phyloP scores from a whole-genome alignment of 35 echinoderm and acorn worm species.

The Ophioderma brevispina region DNA sequence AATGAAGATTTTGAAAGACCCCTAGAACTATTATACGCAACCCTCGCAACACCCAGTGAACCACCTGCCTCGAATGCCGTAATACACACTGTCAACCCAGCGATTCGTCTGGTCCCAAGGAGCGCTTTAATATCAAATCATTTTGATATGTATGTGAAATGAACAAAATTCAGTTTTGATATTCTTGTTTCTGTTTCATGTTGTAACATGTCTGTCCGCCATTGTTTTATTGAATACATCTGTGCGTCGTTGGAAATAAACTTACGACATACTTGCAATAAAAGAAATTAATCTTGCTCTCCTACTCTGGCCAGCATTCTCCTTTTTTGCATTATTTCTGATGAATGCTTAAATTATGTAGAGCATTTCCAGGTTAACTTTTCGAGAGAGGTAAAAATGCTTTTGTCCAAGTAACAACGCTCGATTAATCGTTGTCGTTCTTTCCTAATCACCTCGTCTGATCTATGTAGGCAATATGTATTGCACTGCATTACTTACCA shows the following conservation, averaged over 20 bases:
- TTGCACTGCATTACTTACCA: too few relatives aligned
- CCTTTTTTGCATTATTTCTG: neutral
- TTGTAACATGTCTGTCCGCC: conserved; percentile 8
- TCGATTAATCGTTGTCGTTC: neutral
- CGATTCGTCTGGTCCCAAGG: neutral
- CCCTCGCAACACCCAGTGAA: neutral
- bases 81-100: neutral
- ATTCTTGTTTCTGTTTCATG: neutral
- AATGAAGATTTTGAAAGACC: neutral
- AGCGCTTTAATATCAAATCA: conserved; percentile 2
- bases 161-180: conserved; percentile 11
- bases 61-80: neutral
- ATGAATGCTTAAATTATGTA: neutral
- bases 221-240: conserved; percentile 9
- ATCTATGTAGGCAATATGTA: too few relatives aligned
- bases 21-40: neutral
- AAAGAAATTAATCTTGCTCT: neutral
- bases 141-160: conserved; percentile 6
- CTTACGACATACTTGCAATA: neutral
- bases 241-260: neutral
- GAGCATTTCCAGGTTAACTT: neutral
- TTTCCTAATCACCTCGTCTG: too few relatives aligned
- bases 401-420: neutral
- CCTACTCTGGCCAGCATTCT: neutral
- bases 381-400: neutral